These are phyloP conservation scores for Pseudomyrmex concolor DNA, from an alignment of 1,140 invertebrate species.

Conservation along the genomic window DNA sequence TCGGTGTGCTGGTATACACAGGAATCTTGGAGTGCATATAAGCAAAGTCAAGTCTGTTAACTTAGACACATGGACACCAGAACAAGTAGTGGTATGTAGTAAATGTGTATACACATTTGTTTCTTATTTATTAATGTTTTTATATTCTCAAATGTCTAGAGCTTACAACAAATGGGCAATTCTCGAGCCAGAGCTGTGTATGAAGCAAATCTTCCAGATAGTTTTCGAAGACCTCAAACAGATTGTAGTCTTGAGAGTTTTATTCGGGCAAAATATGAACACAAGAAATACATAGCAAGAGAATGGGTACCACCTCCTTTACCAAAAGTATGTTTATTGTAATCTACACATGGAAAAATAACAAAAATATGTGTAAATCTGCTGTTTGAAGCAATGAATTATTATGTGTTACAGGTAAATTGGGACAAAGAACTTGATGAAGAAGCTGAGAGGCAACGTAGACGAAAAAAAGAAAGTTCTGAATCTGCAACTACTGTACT, in stretches of 20 bases:
- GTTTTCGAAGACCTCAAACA: constrained; percentile 96
- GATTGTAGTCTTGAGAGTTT: constrained; percentile 97
- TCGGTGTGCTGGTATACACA: constrained; percentile 98
- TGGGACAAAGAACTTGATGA: constrained; percentile 95
- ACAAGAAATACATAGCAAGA: constrained; percentile 98
- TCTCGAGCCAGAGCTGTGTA: constrained; percentile 98
- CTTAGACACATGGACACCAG: constrained; percentile 98
- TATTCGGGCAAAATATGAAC: constrained; percentile 98
- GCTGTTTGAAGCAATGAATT: not conserved
- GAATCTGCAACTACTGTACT: constrained; percentile 80
- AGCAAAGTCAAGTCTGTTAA: constrained; percentile 99
- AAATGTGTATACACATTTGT: not conserved
- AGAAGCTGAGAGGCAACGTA: constrained; percentile 92
- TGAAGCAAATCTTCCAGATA: constrained; percentile 98
- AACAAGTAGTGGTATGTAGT: constrained; percentile 93
- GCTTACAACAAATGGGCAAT: constrained; percentile 99
- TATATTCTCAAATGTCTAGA: constrained; percentile 83
- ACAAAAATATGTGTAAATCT: constrained; percentile 12
- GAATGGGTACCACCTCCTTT: constrained; percentile 96
- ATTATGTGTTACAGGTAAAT: constrained; percentile 81
- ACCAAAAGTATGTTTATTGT: constrained; percentile 88
- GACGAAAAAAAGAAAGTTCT: constrained; percentile 89
- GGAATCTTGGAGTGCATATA: constrained; percentile 99
- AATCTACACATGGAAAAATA: not conserved
- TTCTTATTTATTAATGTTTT: not conserved